Evolutionary conservation across 2,797 vertebrate species (phyloP).

Genomic region (Enteromius trimaculatus): DNA sequence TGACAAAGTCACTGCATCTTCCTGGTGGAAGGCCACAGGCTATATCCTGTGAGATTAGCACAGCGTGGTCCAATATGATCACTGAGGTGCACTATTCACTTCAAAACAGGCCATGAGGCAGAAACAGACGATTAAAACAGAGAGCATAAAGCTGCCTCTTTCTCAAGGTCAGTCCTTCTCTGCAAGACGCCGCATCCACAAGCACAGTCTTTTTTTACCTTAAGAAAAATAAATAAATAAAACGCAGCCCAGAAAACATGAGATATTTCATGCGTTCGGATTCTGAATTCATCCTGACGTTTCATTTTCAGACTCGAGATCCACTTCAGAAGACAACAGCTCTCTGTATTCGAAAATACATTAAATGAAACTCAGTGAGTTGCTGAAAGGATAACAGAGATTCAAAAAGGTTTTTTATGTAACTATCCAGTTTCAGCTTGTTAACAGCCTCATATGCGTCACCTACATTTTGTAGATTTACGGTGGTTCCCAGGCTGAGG

Average conservation of each 20-base stretch:
- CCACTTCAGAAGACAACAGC: constrained; percentile 11
- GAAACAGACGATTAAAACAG: constrained; percentile 11
- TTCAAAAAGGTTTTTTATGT: constrained; percentile 4
- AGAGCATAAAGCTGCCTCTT: neutral
- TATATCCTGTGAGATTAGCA: constrained; percentile 30
- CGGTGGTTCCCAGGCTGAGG: neutral
- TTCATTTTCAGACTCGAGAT: neutral
- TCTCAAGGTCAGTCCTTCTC: constrained; percentile 34
- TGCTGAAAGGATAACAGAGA: constrained; percentile 12
- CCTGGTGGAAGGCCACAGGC: constrained; percentile 26
- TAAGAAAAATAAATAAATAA: neutral
- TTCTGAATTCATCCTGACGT: neutral
- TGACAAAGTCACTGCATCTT: constrained; percentile 30
- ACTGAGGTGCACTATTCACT: constrained; percentile 22
- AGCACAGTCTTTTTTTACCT: neutral
- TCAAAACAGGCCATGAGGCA: constrained; percentile 13
- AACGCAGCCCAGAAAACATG: neutral
- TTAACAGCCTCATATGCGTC: neutral
- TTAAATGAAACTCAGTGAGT: neutral
- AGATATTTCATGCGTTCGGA: neutral
- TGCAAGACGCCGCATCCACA: neutral
- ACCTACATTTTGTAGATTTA: constrained; percentile 16
- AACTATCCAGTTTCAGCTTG: constrained; percentile 32
- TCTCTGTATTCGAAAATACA: constrained; percentile 4
- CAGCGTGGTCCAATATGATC: constrained; percentile 23